These are phyloP conservation scores for Austrofundulus limnaeus DNA, from an alignment of 2,113 vertebrate species.

Conservation along the genomic window DNA sequence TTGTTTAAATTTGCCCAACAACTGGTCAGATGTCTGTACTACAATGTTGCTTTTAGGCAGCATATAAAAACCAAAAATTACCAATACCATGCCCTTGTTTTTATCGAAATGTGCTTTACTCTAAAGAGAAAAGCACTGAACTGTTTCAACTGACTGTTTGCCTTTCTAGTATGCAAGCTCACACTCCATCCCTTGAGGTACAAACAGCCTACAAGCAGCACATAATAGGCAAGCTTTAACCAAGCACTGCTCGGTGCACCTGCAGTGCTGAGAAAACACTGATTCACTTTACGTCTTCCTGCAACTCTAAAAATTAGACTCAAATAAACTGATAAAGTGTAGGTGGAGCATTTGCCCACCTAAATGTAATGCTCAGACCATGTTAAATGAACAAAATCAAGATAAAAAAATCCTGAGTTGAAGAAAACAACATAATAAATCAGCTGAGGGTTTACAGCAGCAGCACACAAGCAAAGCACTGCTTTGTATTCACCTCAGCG, in stretches of 20 bases:
- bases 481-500: constrained; percentile 54
- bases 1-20: neutral
- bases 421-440: constrained; percentile 23
- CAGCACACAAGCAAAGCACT: constrained; percentile 15
- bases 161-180: constrained; percentile 31
- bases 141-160: constrained; percentile 37
- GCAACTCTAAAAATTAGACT: constrained; percentile 24
- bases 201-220: constrained; percentile 48
- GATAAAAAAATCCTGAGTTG: constrained; percentile 15
- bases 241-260: constrained; percentile 9
- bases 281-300: constrained; percentile 7
- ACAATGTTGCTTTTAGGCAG: neutral
- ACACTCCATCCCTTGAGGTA: constrained; percentile 45
- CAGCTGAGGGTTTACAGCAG: constrained; percentile 23
- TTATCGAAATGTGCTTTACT: neutral
- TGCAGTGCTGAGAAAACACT: constrained; percentile 15
- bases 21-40: neutral
- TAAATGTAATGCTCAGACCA: constrained; percentile 2
- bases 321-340: constrained; percentile 10
- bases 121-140: constrained; percentile 12
- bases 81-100: neutral
- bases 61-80: neutral
- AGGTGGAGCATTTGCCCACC: constrained; percentile 15
- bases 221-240: constrained; percentile 40
- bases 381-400: neutral